These are phyloP conservation scores for Tiphia femorata DNA, from an alignment of 2,888 invertebrate genomes.

Conservation along the genomic window DNA sequence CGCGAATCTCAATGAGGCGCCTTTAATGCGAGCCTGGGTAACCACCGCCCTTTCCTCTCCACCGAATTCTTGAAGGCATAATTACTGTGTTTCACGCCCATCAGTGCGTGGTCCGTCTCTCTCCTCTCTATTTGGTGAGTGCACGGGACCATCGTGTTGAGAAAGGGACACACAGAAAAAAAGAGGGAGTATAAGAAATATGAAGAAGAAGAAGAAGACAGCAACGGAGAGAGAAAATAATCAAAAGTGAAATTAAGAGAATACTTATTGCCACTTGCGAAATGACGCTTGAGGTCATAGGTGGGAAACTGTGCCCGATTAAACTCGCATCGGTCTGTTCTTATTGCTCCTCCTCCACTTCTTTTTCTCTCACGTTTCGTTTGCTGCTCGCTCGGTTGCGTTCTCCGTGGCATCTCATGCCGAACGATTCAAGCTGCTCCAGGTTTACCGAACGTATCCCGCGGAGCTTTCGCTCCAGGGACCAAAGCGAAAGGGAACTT, in stretches of 20 bases:
- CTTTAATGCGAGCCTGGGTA: conserved; percentile 26
- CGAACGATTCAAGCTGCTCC: too few species aligned
- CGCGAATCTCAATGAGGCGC: conserved; percentile 32
- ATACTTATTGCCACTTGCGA: conserved; percentile 38
- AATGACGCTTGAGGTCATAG: conserved; percentile 29
- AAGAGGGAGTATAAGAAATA: too few species aligned
- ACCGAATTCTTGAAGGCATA: conserved; percentile 15
- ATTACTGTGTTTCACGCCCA: conserved; percentile 40
- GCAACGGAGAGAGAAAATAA: too few species aligned
- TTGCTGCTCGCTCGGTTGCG: too few species aligned
- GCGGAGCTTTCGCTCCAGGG: too few species aligned
- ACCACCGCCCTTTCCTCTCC: too few species aligned
- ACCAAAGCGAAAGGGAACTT: too few species aligned
- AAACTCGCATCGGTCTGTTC: neutral
- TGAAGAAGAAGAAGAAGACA: too few species aligned
- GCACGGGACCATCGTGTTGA: too few species aligned
- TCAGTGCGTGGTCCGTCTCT: conserved; percentile 9
- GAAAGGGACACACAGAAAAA: too few species aligned
- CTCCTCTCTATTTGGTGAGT: neutral
- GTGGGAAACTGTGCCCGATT: conserved; percentile 11
- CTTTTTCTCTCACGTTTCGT: neutral
- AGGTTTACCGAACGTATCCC: too few species aligned
- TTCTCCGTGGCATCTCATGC: too few species aligned
- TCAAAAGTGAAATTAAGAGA: conserved; percentile 33
- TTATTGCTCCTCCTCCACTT: neutral